A percentile compares a stretch with the other conserved stretches of the same genome.
phyloP scores from a whole-genome alignment of 2,113 vertebrate genomes.

The Gymnogyps californianus region DNA sequence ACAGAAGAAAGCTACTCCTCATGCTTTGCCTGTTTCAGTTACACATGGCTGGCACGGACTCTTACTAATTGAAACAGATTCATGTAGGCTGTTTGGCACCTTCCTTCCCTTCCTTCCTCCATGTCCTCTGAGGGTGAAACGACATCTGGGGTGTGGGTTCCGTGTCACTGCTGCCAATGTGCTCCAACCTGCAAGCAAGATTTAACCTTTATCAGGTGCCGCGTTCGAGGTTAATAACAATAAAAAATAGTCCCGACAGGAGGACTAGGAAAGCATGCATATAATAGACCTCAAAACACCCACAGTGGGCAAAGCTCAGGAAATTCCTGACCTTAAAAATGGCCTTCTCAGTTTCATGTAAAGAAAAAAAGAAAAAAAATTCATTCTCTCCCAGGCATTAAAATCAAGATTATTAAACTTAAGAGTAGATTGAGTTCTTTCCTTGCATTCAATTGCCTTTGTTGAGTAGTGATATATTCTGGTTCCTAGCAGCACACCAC shows the following conservation, averaged over 20 bases:
- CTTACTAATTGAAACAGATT: not conserved
- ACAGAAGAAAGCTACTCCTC: not conserved
- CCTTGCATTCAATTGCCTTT: conserved; percentile 36
- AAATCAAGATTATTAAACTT: conserved; percentile 36
- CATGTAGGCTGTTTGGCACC: not conserved
- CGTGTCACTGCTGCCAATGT: not conserved
- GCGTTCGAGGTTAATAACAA: not conserved
- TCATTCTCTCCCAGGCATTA: not conserved
- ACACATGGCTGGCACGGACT: not conserved
- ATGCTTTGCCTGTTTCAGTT: not conserved
- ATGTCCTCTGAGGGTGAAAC: not conserved
- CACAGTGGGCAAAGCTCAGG: conserved; percentile 28
- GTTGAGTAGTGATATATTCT: conserved; percentile 31
- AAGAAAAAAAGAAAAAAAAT: not conserved
- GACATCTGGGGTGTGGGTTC: not conserved
- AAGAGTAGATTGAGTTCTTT: conserved; percentile 34
- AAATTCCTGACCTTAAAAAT: conserved; percentile 43
- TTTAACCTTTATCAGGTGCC: not conserved
- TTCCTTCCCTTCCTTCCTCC: conserved; percentile 8
- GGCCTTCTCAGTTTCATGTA: not conserved
- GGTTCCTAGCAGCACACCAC: conserved; percentile 45
- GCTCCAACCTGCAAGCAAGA: not conserved
- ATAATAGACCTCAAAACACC: not conserved
- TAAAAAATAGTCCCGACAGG: not conserved
- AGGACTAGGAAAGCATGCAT: not conserved